Base-by-base conservation (phyloP, 2,797 vertebrate genomes). In the Muscicapa comitata region DNA sequence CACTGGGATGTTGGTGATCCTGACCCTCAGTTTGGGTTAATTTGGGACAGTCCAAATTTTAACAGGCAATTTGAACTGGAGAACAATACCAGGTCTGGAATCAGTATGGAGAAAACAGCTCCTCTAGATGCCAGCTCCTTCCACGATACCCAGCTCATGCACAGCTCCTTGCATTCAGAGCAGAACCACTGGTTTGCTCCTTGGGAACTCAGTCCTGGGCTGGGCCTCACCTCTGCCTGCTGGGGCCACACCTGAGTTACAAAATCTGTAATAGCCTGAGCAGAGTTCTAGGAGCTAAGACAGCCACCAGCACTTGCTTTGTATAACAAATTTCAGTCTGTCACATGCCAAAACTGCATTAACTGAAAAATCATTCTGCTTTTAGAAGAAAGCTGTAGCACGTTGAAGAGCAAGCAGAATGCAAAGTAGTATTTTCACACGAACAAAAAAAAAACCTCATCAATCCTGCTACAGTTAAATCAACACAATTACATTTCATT, bases 401-500 rank as follows among this genome's bases (percentile, higher is more conserved):
- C 4, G 6, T 42, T 31, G 55, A 75, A 54, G 38, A 78, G 54
- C 68, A 83, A 83, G 73, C 40, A 62, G 54, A 86, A 80, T n/a
- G 50, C 55, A 78, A 92, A 94, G 24, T 1, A 53, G 50, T 38
- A 65, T 78, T 67, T 86, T 88, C 82, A 45, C 45, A 45, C 45
- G 10, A 1, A 74, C 51, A 31, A 51, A 43, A 55, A 54, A 35
- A 24, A 18, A 7, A 0, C 33, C 43, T 62, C 51, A 58, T 72
- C 62, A 78, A 75, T 75, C 50, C 59, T 72, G 86, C 47, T 88
- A n/a, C 76, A 93, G 79, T 73, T 61, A 90, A 38, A 77, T 58
- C 67, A 84, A 78, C 74, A 75, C 42, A 33, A 84, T 37, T 54
- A 40, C 31, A 25, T 24, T 73, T 95, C 54, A 67, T 62, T 84